Conservation (phyloP, 2,797 vertebrate species). For the Siniperca undulata region DNA sequence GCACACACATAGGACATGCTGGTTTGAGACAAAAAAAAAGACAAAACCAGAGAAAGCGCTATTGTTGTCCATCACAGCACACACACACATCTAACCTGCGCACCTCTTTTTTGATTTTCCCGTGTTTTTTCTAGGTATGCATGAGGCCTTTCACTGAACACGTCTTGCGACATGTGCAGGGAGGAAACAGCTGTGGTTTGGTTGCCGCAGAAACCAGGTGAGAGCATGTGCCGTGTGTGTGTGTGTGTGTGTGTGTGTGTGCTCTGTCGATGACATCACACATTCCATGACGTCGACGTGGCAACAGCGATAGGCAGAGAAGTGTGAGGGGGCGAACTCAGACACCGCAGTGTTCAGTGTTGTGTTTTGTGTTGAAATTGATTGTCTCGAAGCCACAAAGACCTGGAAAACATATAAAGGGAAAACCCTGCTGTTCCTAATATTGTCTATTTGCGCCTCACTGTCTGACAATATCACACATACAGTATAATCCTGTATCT, state of each 20-base stretch:
- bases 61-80: conserved; percentile 62
- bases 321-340: conserved; percentile 48
- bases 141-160: conserved; percentile 70
- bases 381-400: conserved; percentile 42
- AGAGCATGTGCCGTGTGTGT: conserved; percentile 70
- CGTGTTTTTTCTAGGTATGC: conserved; percentile 70
- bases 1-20: conserved; percentile 12
- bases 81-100: neutral
- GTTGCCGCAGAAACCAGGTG: conserved; percentile 85
- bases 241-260: conserved; percentile 51
- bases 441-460: conserved; percentile 10
- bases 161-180: conserved; percentile 43
- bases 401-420: conserved; percentile 23
- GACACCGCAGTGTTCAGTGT: conserved; percentile 24
- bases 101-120: conserved; percentile 23
- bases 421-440: conserved; percentile 41
- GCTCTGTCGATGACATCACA: conserved; percentile 80
- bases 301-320: conserved; percentile 55
- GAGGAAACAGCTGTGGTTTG: conserved; percentile 86
- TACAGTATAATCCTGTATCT: neutral
- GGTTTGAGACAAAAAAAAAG: conserved; percentile 35
- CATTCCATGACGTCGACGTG: conserved; percentile 84
- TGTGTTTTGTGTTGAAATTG: conserved; percentile 26
- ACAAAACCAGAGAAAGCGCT: conserved; percentile 38
- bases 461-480: neutral